A percentile compares a stretch with the other conserved stretches of the same genome.
Evolutionary conservation across 2,113 vertebrate species (phyloP).

Genomic region (Aspidoscelis tigris): DNA sequence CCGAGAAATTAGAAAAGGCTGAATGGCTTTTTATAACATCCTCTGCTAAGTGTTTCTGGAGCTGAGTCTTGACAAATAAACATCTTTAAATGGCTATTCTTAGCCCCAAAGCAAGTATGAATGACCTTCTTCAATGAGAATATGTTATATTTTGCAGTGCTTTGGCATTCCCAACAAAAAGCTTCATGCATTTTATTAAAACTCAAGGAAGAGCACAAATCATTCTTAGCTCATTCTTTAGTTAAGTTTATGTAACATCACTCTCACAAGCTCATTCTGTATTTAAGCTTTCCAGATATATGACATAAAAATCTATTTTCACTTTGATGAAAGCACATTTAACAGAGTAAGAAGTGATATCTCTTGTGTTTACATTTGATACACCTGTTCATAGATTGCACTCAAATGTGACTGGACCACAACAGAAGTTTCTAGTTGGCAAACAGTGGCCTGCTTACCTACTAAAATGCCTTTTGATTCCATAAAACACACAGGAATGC

Average conservation of each 20-base stretch:
- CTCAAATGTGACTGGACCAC: constrained; percentile 30
- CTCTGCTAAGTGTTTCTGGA: constrained; percentile 48
- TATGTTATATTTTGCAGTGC: constrained; percentile 8
- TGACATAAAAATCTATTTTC: not conserved
- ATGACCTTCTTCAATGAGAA: constrained; percentile 39
- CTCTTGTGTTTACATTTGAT: constrained; percentile 41
- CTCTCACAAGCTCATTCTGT: too few relatives aligned
- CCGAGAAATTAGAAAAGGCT: not conserved
- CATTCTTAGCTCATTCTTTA: not conserved
- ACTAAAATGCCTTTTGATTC: constrained; percentile 8
- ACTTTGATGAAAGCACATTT: constrained; percentile 33
- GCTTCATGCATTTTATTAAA: constrained; percentile 6
- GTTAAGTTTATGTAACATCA: constrained; percentile 11
- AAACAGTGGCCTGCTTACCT: constrained; percentile 38
- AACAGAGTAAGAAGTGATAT: constrained; percentile 30
- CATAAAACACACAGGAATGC: not conserved
- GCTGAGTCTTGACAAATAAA: constrained; percentile 37
- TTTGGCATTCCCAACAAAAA: constrained; percentile 19
- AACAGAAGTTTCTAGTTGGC: not conserved
- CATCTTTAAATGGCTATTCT: constrained; percentile 32
- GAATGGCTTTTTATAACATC: constrained; percentile 24
- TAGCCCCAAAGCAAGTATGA: constrained; percentile 24
- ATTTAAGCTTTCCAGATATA: not conserved
- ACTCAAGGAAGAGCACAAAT: constrained; percentile 19
- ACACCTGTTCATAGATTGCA: not conserved